Conservation (phyloP, 2,888 invertebrate genomes). For the Nudaria mundana region DNA sequence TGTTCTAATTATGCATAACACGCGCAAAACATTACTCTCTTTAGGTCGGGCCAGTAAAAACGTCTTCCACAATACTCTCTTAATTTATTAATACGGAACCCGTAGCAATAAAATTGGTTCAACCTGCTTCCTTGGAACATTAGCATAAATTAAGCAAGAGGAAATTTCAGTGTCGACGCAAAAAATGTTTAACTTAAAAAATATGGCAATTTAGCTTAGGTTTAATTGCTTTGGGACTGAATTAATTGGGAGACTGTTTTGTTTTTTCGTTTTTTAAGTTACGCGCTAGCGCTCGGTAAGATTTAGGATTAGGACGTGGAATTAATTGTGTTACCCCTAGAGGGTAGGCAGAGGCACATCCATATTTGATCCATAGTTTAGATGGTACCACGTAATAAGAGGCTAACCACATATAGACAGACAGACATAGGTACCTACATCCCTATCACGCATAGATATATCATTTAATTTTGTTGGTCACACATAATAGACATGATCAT, state of each 20-base stretch:
- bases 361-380: no score
- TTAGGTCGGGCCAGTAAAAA: no score
- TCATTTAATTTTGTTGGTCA: no score
- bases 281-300: neutral
- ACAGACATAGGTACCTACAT: no score
- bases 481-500: no score
- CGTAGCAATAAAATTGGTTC: constrained; percentile 6
- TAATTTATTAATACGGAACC: constrained; percentile 13
- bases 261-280: constrained; percentile 6
- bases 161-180: constrained; percentile 35
- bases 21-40: no score
- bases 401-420: no score
- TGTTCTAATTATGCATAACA: no score
- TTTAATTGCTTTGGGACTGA: constrained; percentile 35
- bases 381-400: neutral
- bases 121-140: constrained; percentile 17
- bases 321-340: neutral
- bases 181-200: constrained; percentile 38
- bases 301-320: neutral
- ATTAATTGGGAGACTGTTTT: constrained; percentile 25
- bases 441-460: no score
- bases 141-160: constrained; percentile 35
- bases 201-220: constrained; percentile 37
- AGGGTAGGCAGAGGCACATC: neutral
- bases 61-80: no score